Evolutionary conservation across 2,888 invertebrate species (phyloP), one percentile per base, ranked within the genome.

Genomic region (Polymixis flavicincta): DNA sequence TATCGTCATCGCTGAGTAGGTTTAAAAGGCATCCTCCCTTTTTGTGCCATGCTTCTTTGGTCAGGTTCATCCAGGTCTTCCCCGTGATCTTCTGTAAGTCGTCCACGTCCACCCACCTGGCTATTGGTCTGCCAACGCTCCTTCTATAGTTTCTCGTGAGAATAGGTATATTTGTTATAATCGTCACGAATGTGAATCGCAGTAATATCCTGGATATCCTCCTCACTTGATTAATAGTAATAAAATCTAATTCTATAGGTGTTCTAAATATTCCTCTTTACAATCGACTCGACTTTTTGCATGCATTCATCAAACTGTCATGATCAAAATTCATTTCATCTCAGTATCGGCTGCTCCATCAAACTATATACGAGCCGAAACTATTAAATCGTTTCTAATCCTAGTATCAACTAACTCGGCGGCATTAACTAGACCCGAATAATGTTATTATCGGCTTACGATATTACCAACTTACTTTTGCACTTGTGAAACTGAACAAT

Each of bases 401-500:
- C 87, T 84, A 76, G 87, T 82, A 89, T 90, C 89, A 89, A 87
- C n/a, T n/a, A n/a, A n/a, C n/a, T n/a, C 91, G 83, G 81, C 89
- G 89, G 92, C 89, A 92, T 93, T 93, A 93, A 93, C 92, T 90
- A 92, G 90, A 91, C 90, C 91, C 92, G 88, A 90, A 90, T 94
- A 94, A 94, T 92, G 88, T 92, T 92, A 94, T 94, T 94, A 94
- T 90, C 90, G 89, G 92, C 90, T 94, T 94, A 93, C 71, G 76
- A 77, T 76, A 71, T 76, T 74, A 90, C 90, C 85, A 87, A 84
- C 25, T 79, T 83, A 76, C 50, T 32, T 14, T 32, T 70, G 32
- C 73, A 61, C 6, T 45, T 25, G 9, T 9, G 13, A 67, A 69
- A 66, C 42, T 14, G 0, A 0, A 66, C 19, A 4, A 14, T 32